Conservation (phyloP, 2,113 vertebrate genomes). For the Gopherus evgoodei region DNA sequence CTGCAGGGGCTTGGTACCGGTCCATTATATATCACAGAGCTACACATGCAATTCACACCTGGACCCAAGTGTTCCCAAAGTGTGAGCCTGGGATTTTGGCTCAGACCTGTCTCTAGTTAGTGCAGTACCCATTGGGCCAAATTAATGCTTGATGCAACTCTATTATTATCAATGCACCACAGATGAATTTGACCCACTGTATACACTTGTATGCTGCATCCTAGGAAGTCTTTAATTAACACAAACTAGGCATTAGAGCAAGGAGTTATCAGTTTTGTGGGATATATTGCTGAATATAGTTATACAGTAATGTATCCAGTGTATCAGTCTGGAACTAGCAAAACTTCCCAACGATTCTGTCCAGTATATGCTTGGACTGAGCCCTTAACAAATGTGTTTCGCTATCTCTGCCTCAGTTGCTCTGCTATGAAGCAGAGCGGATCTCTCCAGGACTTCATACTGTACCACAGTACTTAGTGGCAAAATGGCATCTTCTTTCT, state of each 20-base stretch:
- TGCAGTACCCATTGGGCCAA: neutral
- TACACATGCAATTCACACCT: neutral
- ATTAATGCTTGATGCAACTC: neutral
- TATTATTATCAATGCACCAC: neutral
- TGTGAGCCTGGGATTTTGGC: neutral
- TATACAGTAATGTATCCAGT: no score
- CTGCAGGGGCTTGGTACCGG: neutral
- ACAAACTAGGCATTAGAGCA: neutral
- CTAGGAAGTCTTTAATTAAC: neutral
- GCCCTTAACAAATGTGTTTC: neutral
- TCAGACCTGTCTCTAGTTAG: neutral
- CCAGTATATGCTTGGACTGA: neutral
- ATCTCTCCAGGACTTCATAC: neutral
- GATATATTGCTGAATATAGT: neutral
- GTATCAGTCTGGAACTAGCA: neutral
- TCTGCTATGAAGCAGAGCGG: neutral
- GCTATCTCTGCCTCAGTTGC: neutral
- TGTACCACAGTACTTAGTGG: neutral
- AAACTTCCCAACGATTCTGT: neutral
- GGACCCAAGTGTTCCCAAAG: neutral
- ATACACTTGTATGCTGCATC: neutral
- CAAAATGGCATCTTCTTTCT: neutral
- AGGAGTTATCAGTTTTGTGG: neutral
- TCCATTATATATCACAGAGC: neutral
- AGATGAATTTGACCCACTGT: neutral